A percentile compares a stretch with the other conserved stretches of the same genome.
These are phyloP conservation scores for Tychaedon coryphoeus DNA, from an alignment of 2,113 vertebrate species.

Conservation along the genomic window DNA sequence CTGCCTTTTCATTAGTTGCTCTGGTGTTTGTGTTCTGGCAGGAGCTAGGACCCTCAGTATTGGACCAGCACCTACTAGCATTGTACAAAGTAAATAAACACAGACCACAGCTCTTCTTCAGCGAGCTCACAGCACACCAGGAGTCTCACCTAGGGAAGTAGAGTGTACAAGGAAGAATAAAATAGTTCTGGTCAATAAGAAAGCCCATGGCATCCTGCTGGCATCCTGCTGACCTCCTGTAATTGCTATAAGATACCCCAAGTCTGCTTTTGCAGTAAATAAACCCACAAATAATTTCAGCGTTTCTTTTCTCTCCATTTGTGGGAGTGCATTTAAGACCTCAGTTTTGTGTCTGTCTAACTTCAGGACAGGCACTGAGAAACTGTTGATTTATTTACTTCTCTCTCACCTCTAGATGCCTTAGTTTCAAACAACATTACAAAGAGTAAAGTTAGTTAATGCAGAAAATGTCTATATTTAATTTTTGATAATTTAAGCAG, in stretches of 20 bases:
- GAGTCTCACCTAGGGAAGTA: background rate
- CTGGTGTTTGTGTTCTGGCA: background rate
- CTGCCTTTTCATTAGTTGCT: background rate
- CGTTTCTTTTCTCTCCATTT: background rate
- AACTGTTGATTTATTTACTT: background rate
- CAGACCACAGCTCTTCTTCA: background rate
- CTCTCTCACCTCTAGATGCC: background rate
- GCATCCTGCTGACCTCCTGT: background rate
- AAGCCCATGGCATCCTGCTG: background rate
- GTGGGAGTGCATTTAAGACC: background rate
- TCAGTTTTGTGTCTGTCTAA: background rate
- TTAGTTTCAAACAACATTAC: background rate
- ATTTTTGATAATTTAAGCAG: background rate
- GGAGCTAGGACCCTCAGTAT: fast-evolving
- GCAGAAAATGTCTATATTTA: background rate
- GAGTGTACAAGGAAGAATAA: background rate
- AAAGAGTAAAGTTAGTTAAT: background rate
- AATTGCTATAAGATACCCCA: background rate
- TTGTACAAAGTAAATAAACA: fast-evolving
- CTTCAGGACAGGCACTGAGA: background rate
- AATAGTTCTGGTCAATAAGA: background rate
- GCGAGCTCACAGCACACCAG: background rate
- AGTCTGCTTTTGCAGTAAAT: background rate
- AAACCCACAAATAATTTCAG: background rate
- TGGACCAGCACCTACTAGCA: background rate